A percentile compares a stretch with the other conserved stretches of the same genome.
These are phyloP conservation scores for Lanistes nyassanus DNA, from an alignment of 1,140 invertebrate genomes.

Conservation along the genomic window DNA sequence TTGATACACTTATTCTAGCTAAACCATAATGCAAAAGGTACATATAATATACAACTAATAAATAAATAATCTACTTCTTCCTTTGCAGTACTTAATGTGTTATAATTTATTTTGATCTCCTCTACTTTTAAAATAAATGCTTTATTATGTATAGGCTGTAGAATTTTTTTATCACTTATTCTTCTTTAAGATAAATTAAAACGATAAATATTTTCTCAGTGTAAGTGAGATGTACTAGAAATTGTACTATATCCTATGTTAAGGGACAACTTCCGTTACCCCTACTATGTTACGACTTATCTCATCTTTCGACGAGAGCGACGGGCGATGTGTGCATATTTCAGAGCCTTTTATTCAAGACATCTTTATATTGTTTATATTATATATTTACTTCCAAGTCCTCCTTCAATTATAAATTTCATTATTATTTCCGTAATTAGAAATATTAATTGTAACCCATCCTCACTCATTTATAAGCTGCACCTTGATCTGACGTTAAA, in stretches of 20 bases:
- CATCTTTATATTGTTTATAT: constrained; percentile 49
- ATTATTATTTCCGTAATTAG: constrained; percentile 30
- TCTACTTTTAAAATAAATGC: background rate
- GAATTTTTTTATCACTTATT: background rate
- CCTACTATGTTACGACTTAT: constrained; percentile 81
- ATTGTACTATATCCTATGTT: background rate
- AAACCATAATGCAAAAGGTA: constrained; percentile 68
- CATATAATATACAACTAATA: background rate
- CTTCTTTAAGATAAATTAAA: background rate
- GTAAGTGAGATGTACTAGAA: constrained; percentile 12
- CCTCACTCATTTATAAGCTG: constrained; percentile 68
- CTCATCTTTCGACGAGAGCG: constrained; percentile 73
- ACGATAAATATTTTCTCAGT: constrained; percentile 5
- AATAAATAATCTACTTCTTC: background rate
- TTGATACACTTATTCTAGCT: constrained; percentile 63
- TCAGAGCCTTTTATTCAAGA: constrained; percentile 67
- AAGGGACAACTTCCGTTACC: constrained; percentile 73
- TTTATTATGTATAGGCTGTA: background rate
- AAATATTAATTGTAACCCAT: constrained; percentile 70
- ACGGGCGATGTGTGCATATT: constrained; percentile 77
- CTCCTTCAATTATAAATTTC: constrained; percentile 65
- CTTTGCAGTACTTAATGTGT: background rate
- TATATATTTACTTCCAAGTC: constrained; percentile 71
- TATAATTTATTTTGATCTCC: constrained; percentile 8
- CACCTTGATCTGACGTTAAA: constrained; percentile 72